A percentile compares a stretch with the other conserved stretches of the same genome.
Conservation (phyloP, 2,888 invertebrate genomes). For the Pomacea canaliculata region DNA sequence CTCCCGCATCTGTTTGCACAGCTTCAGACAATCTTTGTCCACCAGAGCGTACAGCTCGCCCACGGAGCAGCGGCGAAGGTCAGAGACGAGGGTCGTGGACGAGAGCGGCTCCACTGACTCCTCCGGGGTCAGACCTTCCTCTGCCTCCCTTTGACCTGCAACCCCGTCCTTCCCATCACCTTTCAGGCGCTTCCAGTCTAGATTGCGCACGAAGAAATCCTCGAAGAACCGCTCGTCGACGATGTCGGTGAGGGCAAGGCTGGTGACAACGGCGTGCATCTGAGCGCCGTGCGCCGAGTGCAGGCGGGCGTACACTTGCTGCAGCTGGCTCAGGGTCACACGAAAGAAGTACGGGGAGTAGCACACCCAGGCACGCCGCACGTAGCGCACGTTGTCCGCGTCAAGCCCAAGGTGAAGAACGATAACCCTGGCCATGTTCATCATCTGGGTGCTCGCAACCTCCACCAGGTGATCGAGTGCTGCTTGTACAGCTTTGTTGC, state of each 20-base stretch:
- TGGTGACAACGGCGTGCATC: conserved; percentile 25
- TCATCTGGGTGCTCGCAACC: background rate
- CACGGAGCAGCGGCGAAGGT: conserved; percentile 28
- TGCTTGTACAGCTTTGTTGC: too few relatives aligned
- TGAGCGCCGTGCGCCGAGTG: conserved; percentile 38
- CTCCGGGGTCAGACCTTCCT: background rate
- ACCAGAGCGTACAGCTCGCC: conserved; percentile 29
- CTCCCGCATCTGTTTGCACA: conserved; percentile 13
- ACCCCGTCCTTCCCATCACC: background rate
- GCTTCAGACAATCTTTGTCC: conserved; percentile 28
- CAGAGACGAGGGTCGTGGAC: conserved; percentile 12
- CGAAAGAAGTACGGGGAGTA: conserved; percentile 57
- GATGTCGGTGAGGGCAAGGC: conserved; percentile 19
- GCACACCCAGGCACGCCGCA: conserved; percentile 56
- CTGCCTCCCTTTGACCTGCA: background rate
- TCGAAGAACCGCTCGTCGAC: conserved; percentile 21
- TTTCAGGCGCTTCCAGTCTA: background rate
- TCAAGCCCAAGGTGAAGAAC: conserved; percentile 1
- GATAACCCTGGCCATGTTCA: conserved; percentile 6
- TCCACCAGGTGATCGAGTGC: too few relatives aligned
- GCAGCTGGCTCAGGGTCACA: conserved; percentile 43
- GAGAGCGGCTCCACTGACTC: conserved; percentile 5
- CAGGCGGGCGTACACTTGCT: conserved; percentile 48
- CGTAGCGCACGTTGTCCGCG: conserved; percentile 12
- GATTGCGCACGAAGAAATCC: background rate